Conservation (phyloP, 2,888 invertebrate genomes). For the Drosophila leonis region DNA sequence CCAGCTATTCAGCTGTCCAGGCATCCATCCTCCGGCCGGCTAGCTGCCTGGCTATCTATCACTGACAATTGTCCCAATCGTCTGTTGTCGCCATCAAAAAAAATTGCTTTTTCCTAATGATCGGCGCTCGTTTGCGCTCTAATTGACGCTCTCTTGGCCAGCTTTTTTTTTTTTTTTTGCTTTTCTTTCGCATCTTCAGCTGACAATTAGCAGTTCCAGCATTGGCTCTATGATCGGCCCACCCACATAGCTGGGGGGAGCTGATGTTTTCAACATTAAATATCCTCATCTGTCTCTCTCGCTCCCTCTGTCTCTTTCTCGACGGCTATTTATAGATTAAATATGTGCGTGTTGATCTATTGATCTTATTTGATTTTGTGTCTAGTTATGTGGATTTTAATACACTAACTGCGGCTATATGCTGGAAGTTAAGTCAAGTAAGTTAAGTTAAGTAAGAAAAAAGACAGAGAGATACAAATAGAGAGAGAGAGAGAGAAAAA, state of each 20-base stretch:
- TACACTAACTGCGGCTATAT: neutral
- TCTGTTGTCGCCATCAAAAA: slow-evolving; percentile 47
- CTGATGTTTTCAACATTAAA: neutral
- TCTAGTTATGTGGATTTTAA: neutral
- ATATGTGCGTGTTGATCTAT: neutral
- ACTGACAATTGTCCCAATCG: slow-evolving; percentile 65
- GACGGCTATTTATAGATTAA: neutral
- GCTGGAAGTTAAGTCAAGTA: too few species aligned
- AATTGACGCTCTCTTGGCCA: slow-evolving; percentile 60
- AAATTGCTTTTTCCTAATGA: slow-evolving; percentile 60
- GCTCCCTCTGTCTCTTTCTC: neutral
- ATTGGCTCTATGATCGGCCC: slow-evolving; percentile 14
- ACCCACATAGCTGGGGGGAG: slow-evolving; percentile 8
- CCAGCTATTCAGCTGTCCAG: slow-evolving; percentile 25
- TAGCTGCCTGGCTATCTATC: slow-evolving; percentile 64
- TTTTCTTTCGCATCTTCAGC: slow-evolving; percentile 22
- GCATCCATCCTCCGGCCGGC: slow-evolving; percentile 35
- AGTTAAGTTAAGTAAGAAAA: too few species aligned
- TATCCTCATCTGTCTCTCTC: neutral
- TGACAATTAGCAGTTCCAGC: slow-evolving; percentile 44
- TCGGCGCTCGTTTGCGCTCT: slow-evolving; percentile 68
- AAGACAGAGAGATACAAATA: too few species aligned
- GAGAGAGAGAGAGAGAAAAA: neutral
- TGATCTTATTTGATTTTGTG: slow-evolving; percentile 1
- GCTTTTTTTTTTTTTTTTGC: neutral